These are phyloP conservation scores for Rutpela maculata DNA, from an alignment of 2,888 invertebrate species.

Conservation along the genomic window DNA sequence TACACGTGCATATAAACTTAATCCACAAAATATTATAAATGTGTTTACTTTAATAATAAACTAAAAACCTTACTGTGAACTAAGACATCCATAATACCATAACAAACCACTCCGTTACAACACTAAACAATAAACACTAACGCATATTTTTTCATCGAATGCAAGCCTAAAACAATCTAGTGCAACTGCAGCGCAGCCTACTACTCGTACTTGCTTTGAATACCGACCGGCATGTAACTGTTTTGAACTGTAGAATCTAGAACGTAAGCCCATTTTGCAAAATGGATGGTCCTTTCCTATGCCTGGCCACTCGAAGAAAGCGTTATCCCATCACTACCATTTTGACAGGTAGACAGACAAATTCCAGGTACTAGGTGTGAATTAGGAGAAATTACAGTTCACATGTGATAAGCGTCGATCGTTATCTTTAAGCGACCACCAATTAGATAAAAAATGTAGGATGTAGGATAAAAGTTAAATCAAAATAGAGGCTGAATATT, in stretches of 20 bases:
- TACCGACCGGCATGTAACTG: neutral
- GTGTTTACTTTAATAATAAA: neutral
- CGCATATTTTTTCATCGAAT: neutral
- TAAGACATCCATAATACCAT: conserved; percentile 35
- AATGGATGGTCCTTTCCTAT: neutral
- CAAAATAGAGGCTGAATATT: neutral
- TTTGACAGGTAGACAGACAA: neutral
- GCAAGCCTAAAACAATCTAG: neutral
- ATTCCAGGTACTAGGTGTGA: neutral
- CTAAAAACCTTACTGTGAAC: conserved; percentile 32
- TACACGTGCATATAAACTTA: neutral
- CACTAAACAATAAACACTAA: neutral
- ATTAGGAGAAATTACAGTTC: neutral
- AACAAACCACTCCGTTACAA: neutral
- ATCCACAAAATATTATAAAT: neutral
- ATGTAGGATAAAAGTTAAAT: neutral
- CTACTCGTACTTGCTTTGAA: neutral
- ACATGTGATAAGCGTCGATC: neutral
- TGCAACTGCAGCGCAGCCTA: neutral
- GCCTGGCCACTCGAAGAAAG: neutral
- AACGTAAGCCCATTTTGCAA: conserved; percentile 4
- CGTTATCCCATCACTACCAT: neutral
- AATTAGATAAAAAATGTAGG: neutral
- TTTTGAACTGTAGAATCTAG: neutral
- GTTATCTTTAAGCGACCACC: neutral